A percentile compares a stretch with the other conserved stretches of the same genome.
phyloP scores from a whole-genome alignment of 2,113 vertebrate species.

The Epinephelus cyanopodus region DNA sequence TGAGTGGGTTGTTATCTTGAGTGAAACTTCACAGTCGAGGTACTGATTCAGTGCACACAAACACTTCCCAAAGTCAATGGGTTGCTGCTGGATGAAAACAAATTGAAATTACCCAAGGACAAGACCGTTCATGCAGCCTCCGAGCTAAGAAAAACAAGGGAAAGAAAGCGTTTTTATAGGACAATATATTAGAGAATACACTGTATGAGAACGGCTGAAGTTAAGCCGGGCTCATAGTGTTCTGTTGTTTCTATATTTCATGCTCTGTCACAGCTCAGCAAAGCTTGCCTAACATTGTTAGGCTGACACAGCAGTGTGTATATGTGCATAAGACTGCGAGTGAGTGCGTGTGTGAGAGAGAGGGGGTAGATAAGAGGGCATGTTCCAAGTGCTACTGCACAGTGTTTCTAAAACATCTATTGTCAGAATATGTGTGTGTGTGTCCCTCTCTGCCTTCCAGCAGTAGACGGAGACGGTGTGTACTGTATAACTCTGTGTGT shows the following conservation, averaged over 20 bases:
- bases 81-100: conserved; percentile 27
- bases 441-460: conserved; percentile 13
- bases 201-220: conserved; percentile 31
- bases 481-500: conserved; percentile 10
- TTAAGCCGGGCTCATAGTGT: conserved; percentile 53
- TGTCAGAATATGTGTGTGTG: conserved; percentile 28
- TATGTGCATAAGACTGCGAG: conserved; percentile 48
- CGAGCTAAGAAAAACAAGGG: conserved; percentile 8
- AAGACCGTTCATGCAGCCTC: conserved; percentile 2
- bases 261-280: conserved; percentile 75
- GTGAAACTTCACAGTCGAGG: conserved; percentile 23
- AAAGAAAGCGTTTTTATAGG: conserved; percentile 36
- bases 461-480: conserved; percentile 27
- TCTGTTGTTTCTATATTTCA: conserved; percentile 76
- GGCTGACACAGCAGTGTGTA: conserved; percentile 62
- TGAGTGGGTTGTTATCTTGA: conserved; percentile 8
- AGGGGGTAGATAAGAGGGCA: conserved; percentile 45
- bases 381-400: conserved; percentile 42
- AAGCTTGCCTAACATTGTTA: conserved; percentile 76
- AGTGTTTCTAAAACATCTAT: conserved; percentile 54
- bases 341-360: conserved; percentile 21
- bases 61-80: conserved; percentile 50
- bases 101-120: conserved; percentile 51
- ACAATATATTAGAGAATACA: conserved; percentile 50
- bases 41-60: conserved; percentile 31